phyloP scores from a whole-genome alignment of 2,113 vertebrate genomes.

The Larimichthys crocea region DNA sequence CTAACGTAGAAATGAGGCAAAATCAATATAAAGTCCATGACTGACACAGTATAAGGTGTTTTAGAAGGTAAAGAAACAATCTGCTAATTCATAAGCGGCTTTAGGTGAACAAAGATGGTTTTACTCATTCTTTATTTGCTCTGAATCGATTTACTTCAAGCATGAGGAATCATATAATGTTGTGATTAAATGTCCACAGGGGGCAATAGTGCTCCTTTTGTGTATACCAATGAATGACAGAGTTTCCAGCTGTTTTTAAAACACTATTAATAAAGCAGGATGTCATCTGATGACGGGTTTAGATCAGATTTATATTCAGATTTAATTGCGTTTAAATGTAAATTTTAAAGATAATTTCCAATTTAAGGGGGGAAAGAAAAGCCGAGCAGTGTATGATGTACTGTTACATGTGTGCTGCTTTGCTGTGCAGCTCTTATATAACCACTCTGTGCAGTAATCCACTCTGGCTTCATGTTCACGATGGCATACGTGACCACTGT shows the following conservation, averaged over 20 bases:
- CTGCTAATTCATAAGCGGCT: not conserved
- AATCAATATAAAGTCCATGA: not conserved
- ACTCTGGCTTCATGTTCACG: slow-evolving; percentile 8
- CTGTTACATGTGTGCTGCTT: not conserved
- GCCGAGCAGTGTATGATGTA: not conserved
- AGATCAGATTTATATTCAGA: not conserved
- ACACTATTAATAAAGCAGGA: not conserved
- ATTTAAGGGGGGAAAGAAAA: too few relatives aligned
- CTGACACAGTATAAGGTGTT: not conserved
- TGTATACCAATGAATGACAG: not conserved
- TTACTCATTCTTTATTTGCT: not conserved
- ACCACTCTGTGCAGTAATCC: slow-evolving; percentile 33
- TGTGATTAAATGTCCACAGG: slow-evolving; percentile 60
- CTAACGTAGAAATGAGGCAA: not conserved
- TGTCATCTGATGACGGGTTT: not conserved
- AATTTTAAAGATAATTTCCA: too few relatives aligned
- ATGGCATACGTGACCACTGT: slow-evolving; percentile 62
- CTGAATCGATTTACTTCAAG: slow-evolving; percentile 8
- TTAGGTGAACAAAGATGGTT: not conserved
- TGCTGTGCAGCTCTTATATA: slow-evolving; percentile 57
- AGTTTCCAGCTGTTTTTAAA: not conserved
- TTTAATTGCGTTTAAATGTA: not conserved
- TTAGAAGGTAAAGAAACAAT: not conserved
- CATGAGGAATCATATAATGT: not conserved
- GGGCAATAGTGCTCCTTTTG: slow-evolving; percentile 61